Evolutionary conservation across 2,888 invertebrate genomes (phyloP).

Genomic region (Eupithecia insigniata): DNA sequence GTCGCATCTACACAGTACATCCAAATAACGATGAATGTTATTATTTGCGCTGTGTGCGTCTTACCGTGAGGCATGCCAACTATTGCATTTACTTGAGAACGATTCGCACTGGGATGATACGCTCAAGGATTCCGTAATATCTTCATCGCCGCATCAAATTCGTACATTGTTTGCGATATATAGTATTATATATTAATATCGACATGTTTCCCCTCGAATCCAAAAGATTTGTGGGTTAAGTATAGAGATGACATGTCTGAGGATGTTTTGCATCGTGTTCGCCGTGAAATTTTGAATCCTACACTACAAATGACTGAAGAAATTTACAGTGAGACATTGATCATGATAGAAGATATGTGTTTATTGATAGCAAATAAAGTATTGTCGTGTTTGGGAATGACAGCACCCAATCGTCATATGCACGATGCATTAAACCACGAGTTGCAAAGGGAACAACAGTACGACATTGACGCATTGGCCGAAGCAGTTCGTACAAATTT

Average conservation of each 20-base stretch:
- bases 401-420: too few relatives aligned
- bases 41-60: neutral
- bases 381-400: too few relatives aligned
- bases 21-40: neutral
- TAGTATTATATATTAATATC: neutral
- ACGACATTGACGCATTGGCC: too few relatives aligned
- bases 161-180: neutral
- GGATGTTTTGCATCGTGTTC: neutral
- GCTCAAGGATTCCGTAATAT: neutral
- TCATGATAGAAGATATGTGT: too few relatives aligned
- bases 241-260: neutral
- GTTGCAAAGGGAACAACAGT: too few relatives aligned
- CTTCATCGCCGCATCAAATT: neutral
- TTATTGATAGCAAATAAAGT: too few relatives aligned
- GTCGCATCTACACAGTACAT: neutral
- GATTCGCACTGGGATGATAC: neutral
- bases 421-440: too few relatives aligned
- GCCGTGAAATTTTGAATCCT: too few relatives aligned
- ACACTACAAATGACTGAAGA: too few relatives aligned
- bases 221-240: neutral
- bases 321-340: too few relatives aligned
- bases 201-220: neutral
- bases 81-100: neutral
- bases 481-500: too few relatives aligned
- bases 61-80: neutral